Base-by-base conservation (phyloP, 2,888 invertebrate genomes). In the Unio delphinus region DNA sequence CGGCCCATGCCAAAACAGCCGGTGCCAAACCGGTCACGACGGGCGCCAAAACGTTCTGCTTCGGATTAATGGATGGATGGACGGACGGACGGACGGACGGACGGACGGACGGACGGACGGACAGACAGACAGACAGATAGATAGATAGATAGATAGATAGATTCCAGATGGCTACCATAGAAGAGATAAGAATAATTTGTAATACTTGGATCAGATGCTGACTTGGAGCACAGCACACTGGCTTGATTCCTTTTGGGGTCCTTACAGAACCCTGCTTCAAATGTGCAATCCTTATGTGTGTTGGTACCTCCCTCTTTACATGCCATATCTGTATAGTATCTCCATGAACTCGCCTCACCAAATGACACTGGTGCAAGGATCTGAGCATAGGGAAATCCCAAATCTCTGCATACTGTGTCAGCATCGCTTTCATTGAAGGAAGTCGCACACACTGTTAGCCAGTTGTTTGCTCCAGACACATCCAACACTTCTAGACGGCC, bases 401-500 rank as follows among this genome's bases (percentile, higher is more conserved):
- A 65, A 11, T 81, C 79, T 45, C 76, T 73, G 65, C 88, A 88
- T n/a, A 86, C 68, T 4, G 84, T 78, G 18, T 72, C 68, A 7
- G 86, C 86, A 56, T 76, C 83, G 0, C 28, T 57, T 55, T 80
- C 72, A n/a, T 76, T 70, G 59, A 82, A 80, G 20, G 66, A 68
- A 15, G 74, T 70, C 0, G 94, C 94, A 85, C 95, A 95, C n/a
- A 95, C 91, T 0, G 94, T 94, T 6, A 95, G 94, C 95, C 95
- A 95, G 20, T 93, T 91, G 70, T 92, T 57, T 4, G 62, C 64
- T 11, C n/a, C 55, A 8, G 70, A 63, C 1, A 62, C 55, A 2
- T 67, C 63, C 28, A 64, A 57, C 4, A 80, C 68, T 58, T 79
- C 77, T 28, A 80, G 68, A 20, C 77, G 68, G 7, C 80, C 80